These are phyloP conservation scores for Cabera pusaria DNA, from an alignment of 2,888 invertebrate genomes.

Conservation along the genomic window DNA sequence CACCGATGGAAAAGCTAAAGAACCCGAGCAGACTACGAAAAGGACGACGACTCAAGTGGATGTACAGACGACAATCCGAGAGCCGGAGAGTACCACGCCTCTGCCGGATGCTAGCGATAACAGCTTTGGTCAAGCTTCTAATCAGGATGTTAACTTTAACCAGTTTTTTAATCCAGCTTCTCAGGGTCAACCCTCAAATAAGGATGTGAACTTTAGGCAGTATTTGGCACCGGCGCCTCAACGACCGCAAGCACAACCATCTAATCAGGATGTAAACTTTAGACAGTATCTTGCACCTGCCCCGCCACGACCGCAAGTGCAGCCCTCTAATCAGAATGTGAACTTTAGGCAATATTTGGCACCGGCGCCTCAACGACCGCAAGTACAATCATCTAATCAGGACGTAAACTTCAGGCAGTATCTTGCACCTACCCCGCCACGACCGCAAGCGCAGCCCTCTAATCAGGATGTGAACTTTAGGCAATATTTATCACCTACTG, in stretches of 20 bases:
- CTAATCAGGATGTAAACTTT: slow-evolving; percentile 27
- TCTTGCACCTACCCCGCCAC: slow-evolving; percentile 20
- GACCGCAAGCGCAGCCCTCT: slow-evolving; percentile 24
- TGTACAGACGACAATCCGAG: slow-evolving; percentile 45
- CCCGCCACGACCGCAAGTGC: slow-evolving; percentile 27
- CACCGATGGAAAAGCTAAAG: slow-evolving; percentile 49
- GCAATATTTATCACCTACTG: slow-evolving; percentile 20
- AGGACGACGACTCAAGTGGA: slow-evolving; percentile 49
- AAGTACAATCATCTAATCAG: slow-evolving; percentile 27
- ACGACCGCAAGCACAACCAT: slow-evolving; percentile 18
- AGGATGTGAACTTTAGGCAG: slow-evolving; percentile 59
- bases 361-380: slow-evolving; percentile 23
- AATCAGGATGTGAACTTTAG: slow-evolving; percentile 23
- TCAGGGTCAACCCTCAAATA: slow-evolving; percentile 51
- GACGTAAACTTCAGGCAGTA: slow-evolving; percentile 24
- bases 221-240: slow-evolving; percentile 46
- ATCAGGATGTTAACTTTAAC: slow-evolving; percentile 38
- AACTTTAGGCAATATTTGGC: slow-evolving; percentile 25
- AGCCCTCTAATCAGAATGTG: slow-evolving; percentile 23
- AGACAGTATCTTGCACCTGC: slow-evolving; percentile 17
- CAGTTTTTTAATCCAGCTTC: slow-evolving; percentile 20
- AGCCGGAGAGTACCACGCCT: slow-evolving; percentile 56
- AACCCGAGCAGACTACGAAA: slow-evolving; percentile 48
- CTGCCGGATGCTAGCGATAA: slow-evolving; percentile 61
- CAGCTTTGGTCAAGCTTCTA: slow-evolving; percentile 60